Percentiles rank a stretch among this genome's conserved stretches.
phyloP scores from a whole-genome alignment of 2,888 invertebrate species.

The Drosophila affinis region DNA sequence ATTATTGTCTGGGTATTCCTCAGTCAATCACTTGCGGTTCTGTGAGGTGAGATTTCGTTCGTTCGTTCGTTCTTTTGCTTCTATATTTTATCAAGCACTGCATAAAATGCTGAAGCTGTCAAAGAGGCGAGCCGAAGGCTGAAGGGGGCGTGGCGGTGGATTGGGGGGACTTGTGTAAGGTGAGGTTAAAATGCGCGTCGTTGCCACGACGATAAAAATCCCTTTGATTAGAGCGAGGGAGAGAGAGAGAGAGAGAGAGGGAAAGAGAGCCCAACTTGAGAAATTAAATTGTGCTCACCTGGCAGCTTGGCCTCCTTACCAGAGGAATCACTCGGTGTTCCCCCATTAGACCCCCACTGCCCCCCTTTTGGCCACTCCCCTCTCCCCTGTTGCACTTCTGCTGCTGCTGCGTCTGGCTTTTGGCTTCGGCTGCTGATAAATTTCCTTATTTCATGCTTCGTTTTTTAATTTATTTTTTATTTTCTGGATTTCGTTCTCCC shows the following conservation, averaged over 20 bases:
- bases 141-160: background rate
- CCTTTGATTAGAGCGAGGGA: conserved; percentile 70
- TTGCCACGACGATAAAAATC: conserved; percentile 74
- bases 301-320: conserved; percentile 48
- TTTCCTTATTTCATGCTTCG: conserved; percentile 78
- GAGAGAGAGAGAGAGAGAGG: conserved; percentile 40
- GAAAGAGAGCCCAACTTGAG: conserved; percentile 65
- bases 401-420: conserved; percentile 62
- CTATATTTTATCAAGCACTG: conserved; percentile 28
- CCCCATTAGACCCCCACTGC: background rate
- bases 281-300: conserved; percentile 80
- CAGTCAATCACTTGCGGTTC: conserved; percentile 36
- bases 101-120: conserved; percentile 59
- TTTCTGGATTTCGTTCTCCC: conserved; percentile 40
- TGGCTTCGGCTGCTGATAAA: conserved; percentile 68
- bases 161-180: background rate
- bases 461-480: conserved; percentile 70
- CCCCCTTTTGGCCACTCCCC: background rate
- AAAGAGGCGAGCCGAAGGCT: conserved; percentile 42
- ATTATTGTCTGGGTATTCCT: conserved; percentile 30
- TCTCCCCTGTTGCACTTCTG: conserved; percentile 49
- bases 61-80: conserved; percentile 3
- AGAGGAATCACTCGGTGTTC: background rate
- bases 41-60: conserved; percentile 22
- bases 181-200: conserved; percentile 38